These are phyloP conservation scores for Lemur catta DNA, from an alignment of 2,797 vertebrate species.

Conservation along the genomic window DNA sequence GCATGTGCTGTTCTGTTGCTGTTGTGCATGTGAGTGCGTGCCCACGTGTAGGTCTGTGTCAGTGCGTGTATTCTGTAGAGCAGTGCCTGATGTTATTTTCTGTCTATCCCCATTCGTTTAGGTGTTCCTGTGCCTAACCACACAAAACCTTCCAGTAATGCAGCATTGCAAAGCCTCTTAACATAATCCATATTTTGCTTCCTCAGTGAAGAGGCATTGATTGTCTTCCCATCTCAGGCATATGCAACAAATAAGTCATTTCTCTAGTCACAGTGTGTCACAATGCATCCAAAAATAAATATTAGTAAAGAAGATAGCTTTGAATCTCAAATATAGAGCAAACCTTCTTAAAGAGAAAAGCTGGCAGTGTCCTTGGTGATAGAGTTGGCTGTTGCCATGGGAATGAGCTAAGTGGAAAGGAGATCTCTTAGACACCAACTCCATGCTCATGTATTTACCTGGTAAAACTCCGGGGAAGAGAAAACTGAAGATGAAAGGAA, in stretches of 20 bases:
- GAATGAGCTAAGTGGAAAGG: slow-evolving; percentile 56
- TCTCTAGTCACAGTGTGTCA: background rate
- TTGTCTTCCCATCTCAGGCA: background rate
- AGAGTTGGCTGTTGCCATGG: slow-evolving; percentile 36
- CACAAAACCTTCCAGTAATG: background rate
- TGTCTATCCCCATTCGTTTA: background rate
- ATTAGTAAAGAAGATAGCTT: background rate
- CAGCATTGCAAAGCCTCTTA: background rate
- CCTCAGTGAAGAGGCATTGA: slow-evolving; percentile 2
- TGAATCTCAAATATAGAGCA: slow-evolving; percentile 25
- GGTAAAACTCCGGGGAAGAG: background rate
- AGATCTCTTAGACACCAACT: slow-evolving; percentile 59
- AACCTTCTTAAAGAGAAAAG: slow-evolving; percentile 17
- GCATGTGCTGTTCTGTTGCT: background rate
- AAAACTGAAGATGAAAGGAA: background rate
- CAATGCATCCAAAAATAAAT: slow-evolving; percentile 52
- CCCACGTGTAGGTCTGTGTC: background rate
- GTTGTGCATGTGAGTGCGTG: too few relatives aligned
- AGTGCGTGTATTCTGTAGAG: background rate
- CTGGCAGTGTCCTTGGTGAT: background rate
- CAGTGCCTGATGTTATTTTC: background rate
- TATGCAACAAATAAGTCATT: background rate
- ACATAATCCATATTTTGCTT: background rate
- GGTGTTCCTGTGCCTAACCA: background rate
- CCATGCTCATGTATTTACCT: slow-evolving; percentile 41